A percentile compares a stretch with the other conserved stretches of the same genome.
phyloP scores from a whole-genome alignment of 2,888 invertebrate species.

The Hirtodrosophila confusa region DNA sequence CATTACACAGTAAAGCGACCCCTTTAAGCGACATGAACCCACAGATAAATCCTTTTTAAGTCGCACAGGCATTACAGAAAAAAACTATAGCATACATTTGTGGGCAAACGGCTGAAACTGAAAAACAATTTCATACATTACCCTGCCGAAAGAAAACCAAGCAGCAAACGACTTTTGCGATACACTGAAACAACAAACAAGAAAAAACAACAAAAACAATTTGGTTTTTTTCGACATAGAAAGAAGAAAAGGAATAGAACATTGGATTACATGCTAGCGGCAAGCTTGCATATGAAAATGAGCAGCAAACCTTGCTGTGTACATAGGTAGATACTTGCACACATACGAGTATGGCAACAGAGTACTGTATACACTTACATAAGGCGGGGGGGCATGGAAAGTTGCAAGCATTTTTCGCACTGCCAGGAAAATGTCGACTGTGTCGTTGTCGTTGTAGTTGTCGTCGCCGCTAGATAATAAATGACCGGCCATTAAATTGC shows the following conservation, averaged over 20 bases:
- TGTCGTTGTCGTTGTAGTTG: slow-evolving; percentile 47
- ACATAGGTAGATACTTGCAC: slow-evolving; percentile 7
- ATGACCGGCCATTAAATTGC: slow-evolving; percentile 83
- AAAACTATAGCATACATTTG: slow-evolving; percentile 32
- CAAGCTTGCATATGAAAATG: slow-evolving; percentile 11
- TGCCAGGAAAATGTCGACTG: slow-evolving; percentile 59
- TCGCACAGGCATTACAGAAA: slow-evolving; percentile 1
- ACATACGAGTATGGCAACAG: slow-evolving; percentile 2
- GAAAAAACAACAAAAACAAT: slow-evolving; percentile 6
- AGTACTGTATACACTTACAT: slow-evolving; percentile 30
- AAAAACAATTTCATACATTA: slow-evolving; percentile 36
- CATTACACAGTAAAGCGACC: too few species aligned
- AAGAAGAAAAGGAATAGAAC: slow-evolving; percentile 5
- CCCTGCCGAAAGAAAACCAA: slow-evolving; percentile 8
- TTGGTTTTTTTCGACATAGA: slow-evolving; percentile 12
- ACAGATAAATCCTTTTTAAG: too few species aligned
- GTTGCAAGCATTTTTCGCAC: slow-evolving; percentile 50
- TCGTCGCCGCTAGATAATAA: slow-evolving; percentile 81
- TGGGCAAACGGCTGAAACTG: slow-evolving; percentile 14
- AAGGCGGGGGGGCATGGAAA: slow-evolving; percentile 41
- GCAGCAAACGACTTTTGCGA: slow-evolving; percentile 9
- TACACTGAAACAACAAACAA: slow-evolving; percentile 7
- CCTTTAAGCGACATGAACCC: too few species aligned
- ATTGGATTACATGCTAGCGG: slow-evolving; percentile 8
- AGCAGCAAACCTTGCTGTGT: too few species aligned